Percentiles rank a stretch among this genome's conserved stretches.
Conservation (phyloP, 2,113 vertebrate species). For the Shinisaurus crocodilurus region DNA sequence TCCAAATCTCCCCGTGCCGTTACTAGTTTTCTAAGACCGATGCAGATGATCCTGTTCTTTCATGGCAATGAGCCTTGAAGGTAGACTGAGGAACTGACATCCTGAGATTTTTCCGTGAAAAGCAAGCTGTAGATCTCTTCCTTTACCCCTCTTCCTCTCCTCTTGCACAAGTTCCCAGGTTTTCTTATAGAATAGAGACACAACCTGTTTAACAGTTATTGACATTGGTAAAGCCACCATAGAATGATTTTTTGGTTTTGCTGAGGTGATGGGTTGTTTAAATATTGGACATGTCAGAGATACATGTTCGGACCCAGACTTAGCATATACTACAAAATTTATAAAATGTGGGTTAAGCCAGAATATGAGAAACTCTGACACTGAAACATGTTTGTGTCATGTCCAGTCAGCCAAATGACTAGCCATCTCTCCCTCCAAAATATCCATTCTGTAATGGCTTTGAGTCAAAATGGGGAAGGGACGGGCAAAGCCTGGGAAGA, state of each 20-base stretch:
- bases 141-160: conserved; percentile 7
- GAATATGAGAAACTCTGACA: background rate
- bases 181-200: background rate
- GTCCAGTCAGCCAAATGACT: background rate
- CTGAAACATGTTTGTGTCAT: background rate
- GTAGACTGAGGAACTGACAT: background rate
- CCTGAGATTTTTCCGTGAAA: background rate
- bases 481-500: too few relatives aligned
- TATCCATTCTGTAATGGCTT: background rate
- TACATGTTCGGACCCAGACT: background rate
- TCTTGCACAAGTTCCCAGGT: background rate
- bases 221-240: background rate
- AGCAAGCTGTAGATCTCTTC: too few relatives aligned
- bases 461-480: background rate
- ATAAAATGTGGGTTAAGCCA: background rate
- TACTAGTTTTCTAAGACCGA: background rate
- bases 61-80: background rate
- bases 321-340: background rate
- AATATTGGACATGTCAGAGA: background rate
- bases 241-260: background rate
- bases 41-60: background rate
- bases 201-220: background rate
- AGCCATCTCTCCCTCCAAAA: background rate
- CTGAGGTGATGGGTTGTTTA: background rate
- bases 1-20: background rate